These are phyloP conservation scores for Sinonovacula constricta DNA, from an alignment of 1,140 invertebrate genomes.

Conservation along the genomic window DNA sequence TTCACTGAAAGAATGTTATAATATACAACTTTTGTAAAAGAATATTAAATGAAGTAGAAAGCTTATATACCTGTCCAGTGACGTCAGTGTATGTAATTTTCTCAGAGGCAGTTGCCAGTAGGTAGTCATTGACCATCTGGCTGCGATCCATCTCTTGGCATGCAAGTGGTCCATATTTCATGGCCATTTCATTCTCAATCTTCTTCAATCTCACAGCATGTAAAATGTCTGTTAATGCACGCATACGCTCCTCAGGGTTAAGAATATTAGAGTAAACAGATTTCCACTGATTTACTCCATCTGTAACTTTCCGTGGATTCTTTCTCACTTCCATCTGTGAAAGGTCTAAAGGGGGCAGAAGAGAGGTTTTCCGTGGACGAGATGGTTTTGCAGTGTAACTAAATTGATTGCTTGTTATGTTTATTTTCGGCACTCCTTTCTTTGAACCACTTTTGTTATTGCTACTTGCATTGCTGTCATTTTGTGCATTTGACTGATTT, in stretches of 20 bases:
- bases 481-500: background rate
- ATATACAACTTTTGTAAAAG: background rate
- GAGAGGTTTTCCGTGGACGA: slow-evolving; percentile 37
- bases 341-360: slow-evolving; percentile 28
- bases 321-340: slow-evolving; percentile 16
- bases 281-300: slow-evolving; percentile 60
- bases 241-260: slow-evolving; percentile 57
- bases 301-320: slow-evolving; percentile 49
- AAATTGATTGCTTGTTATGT: slow-evolving; percentile 30
- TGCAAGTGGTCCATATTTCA: slow-evolving; percentile 55
- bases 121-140: slow-evolving; percentile 6
- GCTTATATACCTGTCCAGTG: slow-evolving; percentile 27
- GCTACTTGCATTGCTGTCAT: background rate
- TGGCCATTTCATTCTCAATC: slow-evolving; percentile 62
- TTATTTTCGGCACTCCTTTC: slow-evolving; percentile 33
- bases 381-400: slow-evolving; percentile 12
- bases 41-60: background rate
- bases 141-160: slow-evolving; percentile 25
- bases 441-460: slow-evolving; percentile 30
- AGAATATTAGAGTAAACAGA: slow-evolving; percentile 58
- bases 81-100: slow-evolving; percentile 34
- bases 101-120: background rate
- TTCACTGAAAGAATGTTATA: too few relatives aligned
- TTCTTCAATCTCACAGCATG: slow-evolving; percentile 60
- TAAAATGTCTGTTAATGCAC: slow-evolving; percentile 64